A percentile compares a stretch with the other conserved stretches of the same genome.
Evolutionary conservation across 2,113 vertebrate genomes (phyloP).

Genomic region (Meleagris gallopavo): DNA sequence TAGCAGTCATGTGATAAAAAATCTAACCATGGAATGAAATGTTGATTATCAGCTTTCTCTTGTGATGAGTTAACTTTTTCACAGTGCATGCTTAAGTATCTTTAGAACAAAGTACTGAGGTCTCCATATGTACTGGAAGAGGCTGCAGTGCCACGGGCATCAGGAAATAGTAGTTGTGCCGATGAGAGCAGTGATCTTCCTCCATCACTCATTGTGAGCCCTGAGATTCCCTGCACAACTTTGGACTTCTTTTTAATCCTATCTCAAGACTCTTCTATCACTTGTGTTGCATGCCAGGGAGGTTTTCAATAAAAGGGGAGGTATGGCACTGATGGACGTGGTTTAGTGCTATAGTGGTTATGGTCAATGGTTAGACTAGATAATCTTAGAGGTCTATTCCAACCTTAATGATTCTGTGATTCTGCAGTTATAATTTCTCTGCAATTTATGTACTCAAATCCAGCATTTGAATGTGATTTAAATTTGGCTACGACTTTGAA

Average conservation of each 20-base stretch:
- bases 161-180: not conserved
- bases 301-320: no score
- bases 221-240: not conserved
- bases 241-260: not conserved
- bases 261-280: not conserved
- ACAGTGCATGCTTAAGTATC: not conserved
- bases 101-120: not conserved
- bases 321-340: no score
- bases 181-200: not conserved
- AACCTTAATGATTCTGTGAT: no score
- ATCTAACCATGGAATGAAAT: not conserved
- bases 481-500: not conserved
- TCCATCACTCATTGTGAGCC: not conserved
- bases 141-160: not conserved
- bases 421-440: not conserved
- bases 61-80: not conserved
- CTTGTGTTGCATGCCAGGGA: not conserved
- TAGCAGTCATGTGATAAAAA: not conserved
- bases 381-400: no score
- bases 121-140: not conserved
- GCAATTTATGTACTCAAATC: not conserved
- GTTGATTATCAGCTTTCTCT: not conserved
- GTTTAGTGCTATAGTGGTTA: no score
- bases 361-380: no score
- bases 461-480: not conserved